Evolutionary conservation across 2,888 invertebrate genomes (phyloP), one percentile per base, ranked within the genome.

Genomic region (Chymomyza caudatula): DNA sequence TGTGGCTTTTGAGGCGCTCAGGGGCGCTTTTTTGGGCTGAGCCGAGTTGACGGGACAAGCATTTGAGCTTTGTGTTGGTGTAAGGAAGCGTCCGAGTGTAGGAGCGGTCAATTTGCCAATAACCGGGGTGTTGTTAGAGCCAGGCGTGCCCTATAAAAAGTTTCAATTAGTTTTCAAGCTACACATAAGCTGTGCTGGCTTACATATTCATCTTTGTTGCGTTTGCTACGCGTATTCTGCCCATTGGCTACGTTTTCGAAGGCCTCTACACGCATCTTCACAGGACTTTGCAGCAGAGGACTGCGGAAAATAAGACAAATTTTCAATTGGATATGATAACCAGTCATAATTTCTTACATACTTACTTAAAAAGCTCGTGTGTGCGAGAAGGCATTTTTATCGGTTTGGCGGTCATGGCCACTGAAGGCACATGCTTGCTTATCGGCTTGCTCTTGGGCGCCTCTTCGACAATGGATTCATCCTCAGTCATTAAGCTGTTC

Each of bases 201-300:
- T 80, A 88, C 89, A 66, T 73, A 59, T 67, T 87, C 87, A 54
- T 90, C 90, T 59, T 88, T 89, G n/a, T 76, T 52, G n/a, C 81
- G 82, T 60, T 85, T 86, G 13, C 84, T 65, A 2, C 88, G 85
- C 52, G 74, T 58, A 65, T 64, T 70, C 0, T 78, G 71, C 1
- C 81, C 77, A 22, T 71, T 77, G 1, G 89, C 89, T 2, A 84
- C 89, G 71, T 91, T 91, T 74, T 93, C 93, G 71, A 93, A 93
- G 0, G 93, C 93, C 73, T 92, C 92, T 0, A 93, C 93, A 44
- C 92, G 92, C 77, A 92, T 92, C 80, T 93, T 93, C 3, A 93
- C 92, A 0, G 93, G 92, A 72, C 93, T 93, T 67, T 92, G 92
- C 4, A 91, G 90, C 66, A 92, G 92, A 1, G 93, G 93, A 89